phyloP scores from a whole-genome alignment of 1,140 invertebrate genomes.

The Mizuhopecten yessoensis region DNA sequence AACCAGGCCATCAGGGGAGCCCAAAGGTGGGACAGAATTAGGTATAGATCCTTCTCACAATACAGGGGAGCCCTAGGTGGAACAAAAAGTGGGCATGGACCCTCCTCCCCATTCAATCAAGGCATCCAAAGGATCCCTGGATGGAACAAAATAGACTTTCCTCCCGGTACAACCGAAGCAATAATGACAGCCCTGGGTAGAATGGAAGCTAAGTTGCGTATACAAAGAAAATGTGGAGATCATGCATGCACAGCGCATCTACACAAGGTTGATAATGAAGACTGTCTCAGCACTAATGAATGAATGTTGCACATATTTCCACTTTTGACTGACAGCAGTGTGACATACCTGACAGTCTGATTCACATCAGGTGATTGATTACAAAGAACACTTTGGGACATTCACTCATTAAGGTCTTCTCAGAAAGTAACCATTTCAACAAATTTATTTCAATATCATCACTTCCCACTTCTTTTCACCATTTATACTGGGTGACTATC shows the following conservation, averaged over 20 bases:
- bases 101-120: neutral
- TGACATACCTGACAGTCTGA: neutral
- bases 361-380: neutral
- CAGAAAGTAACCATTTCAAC: no score
- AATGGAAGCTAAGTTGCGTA: neutral
- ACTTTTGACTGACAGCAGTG: neutral
- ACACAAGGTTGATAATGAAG: neutral
- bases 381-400: neutral
- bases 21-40: neutral
- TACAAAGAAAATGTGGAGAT: neutral
- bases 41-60: neutral
- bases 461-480: neutral
- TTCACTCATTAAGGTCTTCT: neutral
- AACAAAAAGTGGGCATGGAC: neutral
- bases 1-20: neutral
- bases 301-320: neutral
- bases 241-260: neutral
- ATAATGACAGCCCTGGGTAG: neutral
- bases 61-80: no score
- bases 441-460: neutral
- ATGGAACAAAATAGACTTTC: neutral
- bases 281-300: neutral
- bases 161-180: neutral
- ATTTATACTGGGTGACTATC: no score
- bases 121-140: neutral